phyloP scores from a whole-genome alignment of 2,888 invertebrate species.

The Sarcophaga rosellei region DNA sequence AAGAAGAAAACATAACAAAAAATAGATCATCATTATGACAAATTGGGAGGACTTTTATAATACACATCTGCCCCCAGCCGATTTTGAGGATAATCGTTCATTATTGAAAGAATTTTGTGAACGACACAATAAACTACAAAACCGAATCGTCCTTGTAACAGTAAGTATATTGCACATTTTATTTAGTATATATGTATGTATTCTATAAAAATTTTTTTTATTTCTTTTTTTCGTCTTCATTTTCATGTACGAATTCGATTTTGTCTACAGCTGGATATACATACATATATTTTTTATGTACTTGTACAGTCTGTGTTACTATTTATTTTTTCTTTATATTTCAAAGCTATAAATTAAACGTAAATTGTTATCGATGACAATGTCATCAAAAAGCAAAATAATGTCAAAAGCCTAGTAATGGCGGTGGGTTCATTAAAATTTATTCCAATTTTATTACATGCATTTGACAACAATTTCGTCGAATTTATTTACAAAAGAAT shows the following conservation, averaged over 20 bases:
- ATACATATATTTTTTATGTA: too few species aligned
- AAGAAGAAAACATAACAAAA: conserved; percentile 11
- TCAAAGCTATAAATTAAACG: background rate
- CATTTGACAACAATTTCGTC: background rate
- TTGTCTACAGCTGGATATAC: background rate
- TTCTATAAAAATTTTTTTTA: background rate
- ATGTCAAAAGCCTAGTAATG: background rate
- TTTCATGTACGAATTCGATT: background rate
- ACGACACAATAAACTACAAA: conserved; percentile 85
- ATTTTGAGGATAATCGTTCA: conserved; percentile 88
- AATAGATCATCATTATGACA: conserved; percentile 75
- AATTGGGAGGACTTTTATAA: conserved; percentile 94
- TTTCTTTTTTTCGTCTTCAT: background rate
- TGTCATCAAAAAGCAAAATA: background rate
- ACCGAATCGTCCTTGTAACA: conserved; percentile 89
- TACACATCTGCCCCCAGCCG: conserved; percentile 88
- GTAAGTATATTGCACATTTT: conserved; percentile 82
- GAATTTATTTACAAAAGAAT: too few species aligned
- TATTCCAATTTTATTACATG: background rate
- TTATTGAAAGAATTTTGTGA: conserved; percentile 89
- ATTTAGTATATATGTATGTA: background rate
- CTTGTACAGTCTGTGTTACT: background rate
- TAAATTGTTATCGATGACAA: background rate
- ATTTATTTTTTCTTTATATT: too few species aligned
- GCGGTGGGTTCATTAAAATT: background rate